These are phyloP conservation scores for Natrix natrix DNA, from an alignment of 2,797 vertebrate genomes.

Conservation along the genomic window DNA sequence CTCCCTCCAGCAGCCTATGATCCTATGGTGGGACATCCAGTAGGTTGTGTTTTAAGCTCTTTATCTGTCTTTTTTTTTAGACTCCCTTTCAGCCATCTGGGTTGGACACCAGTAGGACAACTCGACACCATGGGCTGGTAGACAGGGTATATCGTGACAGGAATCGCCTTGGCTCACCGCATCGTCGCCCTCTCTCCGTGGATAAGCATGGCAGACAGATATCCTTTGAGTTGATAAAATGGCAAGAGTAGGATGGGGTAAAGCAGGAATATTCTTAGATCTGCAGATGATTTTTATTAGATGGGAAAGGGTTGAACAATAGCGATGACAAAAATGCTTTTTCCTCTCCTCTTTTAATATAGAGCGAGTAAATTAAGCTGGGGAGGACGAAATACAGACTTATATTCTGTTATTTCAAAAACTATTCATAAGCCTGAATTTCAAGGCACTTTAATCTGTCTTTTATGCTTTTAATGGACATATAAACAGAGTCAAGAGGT, in stretches of 20 bases:
- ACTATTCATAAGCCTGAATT: background rate
- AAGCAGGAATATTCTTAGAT: background rate
- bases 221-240: conserved; percentile 79
- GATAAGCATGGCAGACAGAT: conserved; percentile 98
- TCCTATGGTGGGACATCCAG: background rate
- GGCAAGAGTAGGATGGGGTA: background rate
- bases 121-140: conserved; percentile 94
- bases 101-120: conserved; percentile 94
- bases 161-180: conserved; percentile 92
- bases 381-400: background rate
- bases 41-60: too few species aligned
- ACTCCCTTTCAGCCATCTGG: conserved; percentile 90
- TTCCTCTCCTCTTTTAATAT: background rate
- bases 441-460: background rate
- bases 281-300: background rate
- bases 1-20: background rate
- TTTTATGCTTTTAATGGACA: background rate
- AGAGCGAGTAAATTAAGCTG: background rate
- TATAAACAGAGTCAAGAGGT: background rate
- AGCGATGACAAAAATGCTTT: background rate
- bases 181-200: conserved; percentile 91
- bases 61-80: conserved; percentile 51
- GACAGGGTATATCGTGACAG: conserved; percentile 95
- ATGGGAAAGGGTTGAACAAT: background rate
- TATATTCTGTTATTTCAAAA: background rate